Conservation (phyloP, 2,113 vertebrate genomes). For the Nannobrachium achirus region DNA sequence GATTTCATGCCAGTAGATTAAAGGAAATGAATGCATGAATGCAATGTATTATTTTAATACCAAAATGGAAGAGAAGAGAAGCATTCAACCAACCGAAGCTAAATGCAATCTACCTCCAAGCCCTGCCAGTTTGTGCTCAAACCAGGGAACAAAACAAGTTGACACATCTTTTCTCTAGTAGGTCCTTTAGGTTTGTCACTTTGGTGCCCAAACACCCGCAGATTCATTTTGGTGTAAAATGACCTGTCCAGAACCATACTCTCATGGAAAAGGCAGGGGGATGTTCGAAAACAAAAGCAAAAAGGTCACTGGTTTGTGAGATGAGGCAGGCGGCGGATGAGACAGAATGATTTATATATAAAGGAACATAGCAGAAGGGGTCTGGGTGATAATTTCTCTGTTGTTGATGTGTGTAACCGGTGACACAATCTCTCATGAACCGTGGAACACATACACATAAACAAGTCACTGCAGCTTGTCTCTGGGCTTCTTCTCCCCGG, state of each 20-base stretch:
- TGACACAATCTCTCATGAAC: constrained; percentile 16
- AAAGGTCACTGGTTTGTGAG: constrained; percentile 43
- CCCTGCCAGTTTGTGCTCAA: background rate
- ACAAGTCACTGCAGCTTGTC: constrained; percentile 3
- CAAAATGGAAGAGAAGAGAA: no score
- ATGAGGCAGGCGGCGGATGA: constrained; percentile 30
- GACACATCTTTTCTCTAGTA: constrained; percentile 35
- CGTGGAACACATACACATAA: background rate
- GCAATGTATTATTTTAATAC: background rate
- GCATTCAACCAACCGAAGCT: constrained; percentile 26
- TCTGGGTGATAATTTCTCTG: constrained; percentile 24
- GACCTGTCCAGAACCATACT: constrained; percentile 34
- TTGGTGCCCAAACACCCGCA: constrained; percentile 25
- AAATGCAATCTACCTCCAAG: constrained; percentile 20
- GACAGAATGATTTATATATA: constrained; percentile 4
- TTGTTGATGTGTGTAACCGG: background rate
- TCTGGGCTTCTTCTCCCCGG: background rate
- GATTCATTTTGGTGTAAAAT: constrained; percentile 52
- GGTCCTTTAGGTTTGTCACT: constrained; percentile 45
- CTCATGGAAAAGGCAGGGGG: constrained; percentile 32
- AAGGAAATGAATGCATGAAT: constrained; percentile 25
- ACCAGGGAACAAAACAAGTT: background rate
- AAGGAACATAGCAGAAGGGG: constrained; percentile 29
- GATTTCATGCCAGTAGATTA: constrained; percentile 9
- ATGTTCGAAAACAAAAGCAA: constrained; percentile 37